Evolutionary conservation across 2,888 invertebrate species (phyloP), one percentile per base, ranked within the genome.

Genomic region (Ophioninae sp.): DNA sequence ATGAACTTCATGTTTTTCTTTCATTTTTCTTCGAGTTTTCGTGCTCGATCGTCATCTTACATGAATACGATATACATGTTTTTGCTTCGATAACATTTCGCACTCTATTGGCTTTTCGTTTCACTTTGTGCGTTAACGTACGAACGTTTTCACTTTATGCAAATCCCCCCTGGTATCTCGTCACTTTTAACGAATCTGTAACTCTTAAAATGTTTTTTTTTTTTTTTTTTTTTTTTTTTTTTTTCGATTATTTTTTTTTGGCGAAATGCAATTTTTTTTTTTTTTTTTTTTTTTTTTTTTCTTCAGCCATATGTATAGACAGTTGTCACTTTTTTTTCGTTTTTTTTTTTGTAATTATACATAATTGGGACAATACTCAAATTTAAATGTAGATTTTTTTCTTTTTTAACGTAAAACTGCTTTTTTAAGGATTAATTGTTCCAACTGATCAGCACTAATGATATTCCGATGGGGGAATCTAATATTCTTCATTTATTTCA

Each of bases 251-350:
- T 61, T 65, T 59, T 20, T 41, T 61, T 51, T 59, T 76, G 81
- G 88, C 87, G 83, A 86, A 84, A 79, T 83, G 65, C 80, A 72
- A 81, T 61, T 69, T 41, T 71, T 17, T 1, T 1, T 37, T 20
- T 39, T 77, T 39, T 58, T 63, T 20, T 58, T 59, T 59, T 51
- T 64, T 59, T 69, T 78, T 22, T 65, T 71, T 81, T 77, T 73
- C 85, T 81, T 85, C 83, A 85, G 84, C 64, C 78, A 90, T 90
- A 90, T 90, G 89, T 89, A 88, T 89, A 84, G 83, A 87, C 87
- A 85, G 79, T 81, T 79, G 72, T 78, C 58, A n/a, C 51, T 63
- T 64, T 72, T 61, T 51, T 79, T 83, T 68, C 71, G 72, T 64
- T 69, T 68, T 56, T 30, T 30, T 30, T 30, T 30, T 30, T 2